Base-by-base conservation (phyloP, 2,888 invertebrate species). In the Odontocerum albicorne region DNA sequence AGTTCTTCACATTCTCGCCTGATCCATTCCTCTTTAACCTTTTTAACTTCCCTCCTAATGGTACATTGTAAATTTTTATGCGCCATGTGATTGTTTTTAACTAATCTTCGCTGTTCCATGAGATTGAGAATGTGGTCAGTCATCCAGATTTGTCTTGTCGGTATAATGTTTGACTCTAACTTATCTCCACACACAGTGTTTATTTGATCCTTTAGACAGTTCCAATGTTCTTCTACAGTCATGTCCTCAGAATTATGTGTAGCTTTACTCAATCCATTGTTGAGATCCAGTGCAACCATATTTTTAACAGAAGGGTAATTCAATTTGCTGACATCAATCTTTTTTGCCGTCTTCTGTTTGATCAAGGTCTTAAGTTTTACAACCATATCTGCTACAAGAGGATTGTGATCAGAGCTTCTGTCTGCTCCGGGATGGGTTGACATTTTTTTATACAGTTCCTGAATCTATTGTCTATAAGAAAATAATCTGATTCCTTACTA, bases 1-100 rank as follows among this genome's bases (percentile, higher is more conserved):
- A 38, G 10, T 16, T 38, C 38, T 38, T 38, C 38, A 38, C 38
- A 38, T 10, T 38, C 3, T 4, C 38, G 13, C 10, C 16, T 38
- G 15, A 38, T 38, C 38, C 38, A 38, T 15, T 38, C 38, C 10
- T 38, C 38, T 16, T 38, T 38, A 10, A 17, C 38, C 38, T 38
- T 38, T 38, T 38, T 38, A 15, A 38, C 10, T 16, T 38, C 38
- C 10, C 38, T 2, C 16, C 17, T 38, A 4, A 38, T 15, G 17
- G 38, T 38, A 15, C 38, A 8, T 38, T 38, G 38, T 3, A 38
- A 10, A 10, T 15, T 38, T 38, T 15, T 38, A 38, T 38, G 16
- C 4, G 3, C 2, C 15, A 13, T 38, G 17, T 4, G 3, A 38
- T 38, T 38, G 27, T 27, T 27, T 7, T 10, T 10, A 27, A 10